Evolutionary conservation across 2,797 vertebrate species (phyloP), one percentile per base, ranked within the genome.

Genomic region (Champsocephalus gunnari): DNA sequence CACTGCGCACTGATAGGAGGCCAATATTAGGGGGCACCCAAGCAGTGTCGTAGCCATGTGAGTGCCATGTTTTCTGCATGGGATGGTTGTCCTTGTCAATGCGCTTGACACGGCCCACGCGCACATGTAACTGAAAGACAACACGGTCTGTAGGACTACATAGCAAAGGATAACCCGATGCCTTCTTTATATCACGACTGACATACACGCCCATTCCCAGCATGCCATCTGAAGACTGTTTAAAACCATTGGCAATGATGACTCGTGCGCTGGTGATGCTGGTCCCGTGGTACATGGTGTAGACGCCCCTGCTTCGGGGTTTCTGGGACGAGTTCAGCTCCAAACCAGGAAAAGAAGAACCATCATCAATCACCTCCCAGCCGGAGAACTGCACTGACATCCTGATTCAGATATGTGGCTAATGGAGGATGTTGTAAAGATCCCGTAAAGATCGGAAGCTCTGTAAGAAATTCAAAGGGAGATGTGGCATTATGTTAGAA

Each of bases 281-380:
- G 55, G 94, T 94, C 2, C 94, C 94, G 0, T 94, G 94, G 84
- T 90, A 95, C 94, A 95, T 95, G 1, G 69, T 90, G 64, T 95
- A 95, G 43, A 85, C 61, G 0, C 77, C 88, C 3, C 68, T 77
- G 11, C 88, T 84, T 77, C 82, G 87, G 13, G 94, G 88, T 50
- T 48, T 74, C 77, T 94, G 91, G 0, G 81, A 76, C 0, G 86
- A 50, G 0, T 12, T 16, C 38, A 95, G 83, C 48, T 66, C 10
- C 43, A 73, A 68, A 2, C 66, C 75, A 5, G 84, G 34, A 47
- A 70, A 81, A 13, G 82, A 87, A 12, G 73, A 67, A 0, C 87
- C 86, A 44, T 92, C 88, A 0, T 92, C 80, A 1, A 80, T 64
- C 84, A 88, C 88, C 44, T 90, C 87, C 91, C 91, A 92, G 24